Conservation (phyloP, 2,888 invertebrate species). For the Brachynemurus nebulosus region DNA sequence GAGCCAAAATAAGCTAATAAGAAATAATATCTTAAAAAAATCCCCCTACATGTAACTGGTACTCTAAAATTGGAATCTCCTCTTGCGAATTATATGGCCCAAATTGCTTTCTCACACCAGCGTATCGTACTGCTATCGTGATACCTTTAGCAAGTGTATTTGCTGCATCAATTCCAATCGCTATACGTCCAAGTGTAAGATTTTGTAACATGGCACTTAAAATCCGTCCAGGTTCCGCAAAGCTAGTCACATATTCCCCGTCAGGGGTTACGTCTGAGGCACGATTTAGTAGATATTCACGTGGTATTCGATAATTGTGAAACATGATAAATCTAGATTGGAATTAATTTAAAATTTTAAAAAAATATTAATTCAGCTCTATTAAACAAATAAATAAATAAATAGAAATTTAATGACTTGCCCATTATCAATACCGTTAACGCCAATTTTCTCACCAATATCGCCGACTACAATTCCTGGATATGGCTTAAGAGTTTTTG, state of each 20-base stretch:
- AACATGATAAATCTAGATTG: constrained; percentile 66
- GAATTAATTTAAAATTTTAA: no score
- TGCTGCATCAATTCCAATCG: constrained; percentile 52
- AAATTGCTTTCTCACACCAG: constrained; percentile 67
- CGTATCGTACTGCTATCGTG: constrained; percentile 66
- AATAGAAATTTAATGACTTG: no score
- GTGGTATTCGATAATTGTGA: constrained; percentile 74
- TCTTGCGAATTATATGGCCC: constrained; percentile 34
- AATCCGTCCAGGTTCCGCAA: constrained; percentile 75
- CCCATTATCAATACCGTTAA: constrained; percentile 90
- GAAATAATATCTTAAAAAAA: background rate
- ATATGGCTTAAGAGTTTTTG: constrained; percentile 57
- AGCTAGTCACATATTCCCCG: constrained; percentile 80
- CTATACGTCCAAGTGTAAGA: constrained; percentile 69
- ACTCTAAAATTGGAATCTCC: constrained; percentile 69
- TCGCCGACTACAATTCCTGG: constrained; percentile 82
- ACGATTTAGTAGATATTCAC: constrained; percentile 70
- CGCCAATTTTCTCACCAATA: constrained; percentile 84
- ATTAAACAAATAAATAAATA: background rate
- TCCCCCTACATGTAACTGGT: constrained; percentile 67
- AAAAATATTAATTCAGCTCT: no score
- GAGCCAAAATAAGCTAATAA: background rate
- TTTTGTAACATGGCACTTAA: constrained; percentile 76
- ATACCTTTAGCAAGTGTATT: constrained; percentile 57
- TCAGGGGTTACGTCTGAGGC: constrained; percentile 81